These are phyloP conservation scores for Dascillus cervinus DNA, from an alignment of 2,888 invertebrate genomes.

Conservation along the genomic window DNA sequence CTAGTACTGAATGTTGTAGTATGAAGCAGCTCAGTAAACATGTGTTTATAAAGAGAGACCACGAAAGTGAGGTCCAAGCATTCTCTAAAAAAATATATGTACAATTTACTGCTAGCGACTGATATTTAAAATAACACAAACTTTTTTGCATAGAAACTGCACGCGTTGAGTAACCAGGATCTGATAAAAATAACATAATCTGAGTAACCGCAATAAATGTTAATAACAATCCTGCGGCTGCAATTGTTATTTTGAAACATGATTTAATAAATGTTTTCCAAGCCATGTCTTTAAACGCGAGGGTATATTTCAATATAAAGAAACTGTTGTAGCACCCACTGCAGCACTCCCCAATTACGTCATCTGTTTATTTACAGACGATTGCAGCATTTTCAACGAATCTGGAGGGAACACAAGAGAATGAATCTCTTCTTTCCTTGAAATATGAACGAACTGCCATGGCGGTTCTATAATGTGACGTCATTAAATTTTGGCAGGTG, in stretches of 20 bases:
- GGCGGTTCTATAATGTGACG: too few relatives aligned
- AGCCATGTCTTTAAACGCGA: conserved; percentile 6
- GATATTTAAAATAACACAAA: too few relatives aligned
- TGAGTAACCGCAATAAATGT: conserved; percentile 48
- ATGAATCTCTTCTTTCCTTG: too few relatives aligned
- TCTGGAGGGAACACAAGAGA: too few relatives aligned
- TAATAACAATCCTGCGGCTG: conserved; percentile 42
- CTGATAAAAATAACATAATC: conserved; percentile 50
- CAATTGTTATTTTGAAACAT: conserved; percentile 31
- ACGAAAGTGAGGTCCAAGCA: conserved; percentile 39
- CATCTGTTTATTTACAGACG: too few relatives aligned
- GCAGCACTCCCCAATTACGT: too few relatives aligned
- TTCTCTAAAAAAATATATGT: conserved; percentile 25
- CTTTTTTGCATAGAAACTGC: too few relatives aligned
- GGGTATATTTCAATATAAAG: not conserved
- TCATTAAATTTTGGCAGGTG: too few relatives aligned
- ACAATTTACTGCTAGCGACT: too few relatives aligned
- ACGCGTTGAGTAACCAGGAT: conserved; percentile 37
- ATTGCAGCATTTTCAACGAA: too few relatives aligned
- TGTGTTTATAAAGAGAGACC: conserved; percentile 42
- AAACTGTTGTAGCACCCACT: too few relatives aligned
- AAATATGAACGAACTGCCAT: too few relatives aligned
- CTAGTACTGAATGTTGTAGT: conserved; percentile 52
- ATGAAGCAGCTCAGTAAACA: conserved; percentile 47
- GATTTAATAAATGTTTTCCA: conserved; percentile 11